Evolutionary conservation across 2,113 vertebrate species (phyloP), one percentile per base, ranked within the genome.

Genomic region (Neolamprologus tretocephalus): DNA sequence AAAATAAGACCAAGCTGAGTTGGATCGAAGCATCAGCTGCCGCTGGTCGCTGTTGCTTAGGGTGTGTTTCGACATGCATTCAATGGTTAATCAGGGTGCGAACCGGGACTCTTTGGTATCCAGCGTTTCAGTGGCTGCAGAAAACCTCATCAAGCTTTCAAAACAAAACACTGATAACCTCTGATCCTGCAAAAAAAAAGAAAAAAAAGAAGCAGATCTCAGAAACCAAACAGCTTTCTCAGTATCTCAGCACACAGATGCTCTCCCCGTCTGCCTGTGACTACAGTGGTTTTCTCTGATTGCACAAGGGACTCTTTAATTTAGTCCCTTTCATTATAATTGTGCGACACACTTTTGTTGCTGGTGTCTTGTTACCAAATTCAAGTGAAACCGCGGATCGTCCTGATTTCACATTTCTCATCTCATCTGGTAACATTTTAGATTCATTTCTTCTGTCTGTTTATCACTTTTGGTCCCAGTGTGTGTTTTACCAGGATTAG

Each of bases 121-220:
- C 42, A 82, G 40, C 8, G 1, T 68, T 82, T 81, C 40, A 80
- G 71, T 55, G 23, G 16, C 79, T 3, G 7, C 80, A 58, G 78
- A 14, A 88, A 89, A 87, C 85, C 86, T 86, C 81, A 83, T 26
- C 82, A 73, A 81, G 81, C 33, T 84, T 83, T 40, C 40, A 73
- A 17, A 86, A 84, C 87, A 83, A 87, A 86, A 86, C 47, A 61
- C 79, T 7, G 88, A 88, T 87, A 89, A 93, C 79, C 86, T 90
- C 61, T 86, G 83, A 90, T 89, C 49, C 84, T 26, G 71, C 83
- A 49, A 79, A 9, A 55, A 9, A 5, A 7, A 2, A 0, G 2
- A 6, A 33, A 19, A 63, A 33, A 63, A 63, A 63, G 9, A n/a
- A 75, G 19, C 73, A 81, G 66, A 78, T 51, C 58, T 83, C 66